Evolutionary conservation across 2,797 vertebrate species (phyloP).

Genomic region (Crypturellus tataupa): DNA sequence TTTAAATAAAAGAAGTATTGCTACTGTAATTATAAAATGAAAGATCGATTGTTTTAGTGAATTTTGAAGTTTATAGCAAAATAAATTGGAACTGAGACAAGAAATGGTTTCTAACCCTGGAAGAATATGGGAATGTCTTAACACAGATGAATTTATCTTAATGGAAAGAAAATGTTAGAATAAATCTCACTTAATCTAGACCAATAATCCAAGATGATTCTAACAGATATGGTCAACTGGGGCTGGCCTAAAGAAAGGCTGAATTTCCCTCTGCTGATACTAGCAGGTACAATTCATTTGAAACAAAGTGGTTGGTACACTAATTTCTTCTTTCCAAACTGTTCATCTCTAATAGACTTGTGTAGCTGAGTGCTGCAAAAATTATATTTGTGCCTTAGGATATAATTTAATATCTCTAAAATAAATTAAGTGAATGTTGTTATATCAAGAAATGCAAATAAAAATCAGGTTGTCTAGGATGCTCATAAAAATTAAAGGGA

Average conservation of each 20-base stretch:
- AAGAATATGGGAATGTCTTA: accelerated
- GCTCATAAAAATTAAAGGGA: slow-evolving; percentile 45
- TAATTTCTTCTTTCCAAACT: not conserved
- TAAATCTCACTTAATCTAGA: not conserved
- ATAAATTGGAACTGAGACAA: not conserved
- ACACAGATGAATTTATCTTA: not conserved
- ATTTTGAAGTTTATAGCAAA: accelerated
- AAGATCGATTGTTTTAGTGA: accelerated
- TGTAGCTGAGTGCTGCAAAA: not conserved
- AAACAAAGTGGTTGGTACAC: accelerated
- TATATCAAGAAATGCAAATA: slow-evolving; percentile 33
- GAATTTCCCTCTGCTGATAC: accelerated
- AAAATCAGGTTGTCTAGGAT: not conserved
- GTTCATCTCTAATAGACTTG: not conserved
- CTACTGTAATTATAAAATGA: not conserved
- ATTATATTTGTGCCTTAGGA: not conserved
- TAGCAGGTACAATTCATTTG: not conserved
- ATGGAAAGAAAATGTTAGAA: not conserved
- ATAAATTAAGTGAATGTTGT: slow-evolving; percentile 6
- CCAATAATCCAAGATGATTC: accelerated
- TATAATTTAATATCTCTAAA: slow-evolving; percentile 3
- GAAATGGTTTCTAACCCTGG: not conserved
- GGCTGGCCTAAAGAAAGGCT: accelerated
- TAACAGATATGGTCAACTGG: not conserved
- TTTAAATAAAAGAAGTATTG: not conserved